phyloP scores from a whole-genome alignment of 2,113 vertebrate genomes.

The Cyanoramphus novaezelandiae region DNA sequence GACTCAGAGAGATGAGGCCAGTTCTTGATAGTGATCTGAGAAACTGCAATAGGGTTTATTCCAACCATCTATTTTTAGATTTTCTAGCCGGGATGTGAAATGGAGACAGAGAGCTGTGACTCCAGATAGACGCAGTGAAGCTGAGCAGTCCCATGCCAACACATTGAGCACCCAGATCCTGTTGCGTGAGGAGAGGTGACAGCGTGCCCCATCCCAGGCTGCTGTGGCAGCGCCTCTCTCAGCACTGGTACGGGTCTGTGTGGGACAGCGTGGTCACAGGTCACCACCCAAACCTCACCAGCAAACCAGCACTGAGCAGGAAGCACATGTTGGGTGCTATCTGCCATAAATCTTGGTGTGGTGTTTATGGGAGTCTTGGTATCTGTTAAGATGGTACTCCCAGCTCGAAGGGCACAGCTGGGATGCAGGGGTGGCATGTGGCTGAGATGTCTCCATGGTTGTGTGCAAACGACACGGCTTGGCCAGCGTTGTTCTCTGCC shows the following conservation, averaged over 20 bases:
- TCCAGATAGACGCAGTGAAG: not conserved
- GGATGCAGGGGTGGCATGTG: accelerated
- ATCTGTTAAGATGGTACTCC: accelerated
- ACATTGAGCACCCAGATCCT: not conserved
- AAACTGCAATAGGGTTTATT: not conserved
- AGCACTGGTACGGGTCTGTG: accelerated
- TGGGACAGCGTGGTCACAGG: accelerated
- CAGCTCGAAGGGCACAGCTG: not conserved
- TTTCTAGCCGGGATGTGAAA: not conserved
- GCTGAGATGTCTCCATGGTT: not conserved
- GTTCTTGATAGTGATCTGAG: not conserved
- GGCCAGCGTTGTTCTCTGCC: not conserved
- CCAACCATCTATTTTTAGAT: constrained; percentile 28
- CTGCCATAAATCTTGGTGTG: accelerated
- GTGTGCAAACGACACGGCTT: accelerated
- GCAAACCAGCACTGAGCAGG: accelerated
- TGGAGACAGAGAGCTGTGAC: not conserved
- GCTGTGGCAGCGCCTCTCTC: not conserved
- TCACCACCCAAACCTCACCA: not conserved
- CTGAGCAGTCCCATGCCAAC: not conserved
- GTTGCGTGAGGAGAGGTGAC: accelerated
- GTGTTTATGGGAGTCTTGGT: accelerated
- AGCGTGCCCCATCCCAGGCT: accelerated
- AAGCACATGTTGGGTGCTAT: not conserved
- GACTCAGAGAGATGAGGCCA: not conserved